These are phyloP conservation scores for Bradypodion ventrale DNA, from an alignment of 2,797 vertebrate species.

Conservation along the genomic window DNA sequence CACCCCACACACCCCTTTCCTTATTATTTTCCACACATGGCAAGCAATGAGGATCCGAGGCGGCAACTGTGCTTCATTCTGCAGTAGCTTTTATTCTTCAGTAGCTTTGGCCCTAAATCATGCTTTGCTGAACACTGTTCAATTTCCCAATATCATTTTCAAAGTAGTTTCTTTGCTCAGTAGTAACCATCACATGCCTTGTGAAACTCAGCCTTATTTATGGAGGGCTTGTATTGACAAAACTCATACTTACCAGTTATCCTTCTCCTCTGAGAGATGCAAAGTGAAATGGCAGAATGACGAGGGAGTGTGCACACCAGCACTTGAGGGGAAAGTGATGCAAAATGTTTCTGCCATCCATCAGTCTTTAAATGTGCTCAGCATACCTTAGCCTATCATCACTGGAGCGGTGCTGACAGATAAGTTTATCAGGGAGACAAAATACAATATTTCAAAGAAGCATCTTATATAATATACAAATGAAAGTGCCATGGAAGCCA, in stretches of 20 bases:
- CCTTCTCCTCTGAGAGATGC: not conserved
- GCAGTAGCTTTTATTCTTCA: constrained; percentile 29
- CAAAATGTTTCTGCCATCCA: constrained; percentile 31
- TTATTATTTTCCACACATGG: too few relatives aligned
- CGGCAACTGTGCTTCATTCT: too few relatives aligned
- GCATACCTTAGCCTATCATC: constrained; percentile 8
- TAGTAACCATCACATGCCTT: not conserved
- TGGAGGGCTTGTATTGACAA: not conserved
- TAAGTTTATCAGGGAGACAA: constrained; percentile 39
- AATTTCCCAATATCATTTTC: constrained; percentile 2
- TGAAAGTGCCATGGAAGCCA: constrained; percentile 27
- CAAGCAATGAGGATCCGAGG: too few relatives aligned
- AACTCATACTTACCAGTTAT: not conserved
- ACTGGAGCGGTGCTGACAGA: constrained; percentile 45
- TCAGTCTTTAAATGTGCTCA: constrained; percentile 45
- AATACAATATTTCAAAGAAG: constrained; percentile 55
- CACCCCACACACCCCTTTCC: too few relatives aligned
- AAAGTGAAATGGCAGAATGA: constrained; percentile 9
- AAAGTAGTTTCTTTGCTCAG: not conserved
- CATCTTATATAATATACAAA: constrained; percentile 33
- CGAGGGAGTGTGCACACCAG: accelerated
- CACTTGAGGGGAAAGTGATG: not conserved
- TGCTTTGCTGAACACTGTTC: constrained; percentile 14
- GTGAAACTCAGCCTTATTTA: not conserved
- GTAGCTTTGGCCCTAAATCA: constrained; percentile 40